Percentiles rank a stretch among this genome's conserved stretches.
Conservation (phyloP, 2,888 invertebrate genomes). For the Metellina segmentata region DNA sequence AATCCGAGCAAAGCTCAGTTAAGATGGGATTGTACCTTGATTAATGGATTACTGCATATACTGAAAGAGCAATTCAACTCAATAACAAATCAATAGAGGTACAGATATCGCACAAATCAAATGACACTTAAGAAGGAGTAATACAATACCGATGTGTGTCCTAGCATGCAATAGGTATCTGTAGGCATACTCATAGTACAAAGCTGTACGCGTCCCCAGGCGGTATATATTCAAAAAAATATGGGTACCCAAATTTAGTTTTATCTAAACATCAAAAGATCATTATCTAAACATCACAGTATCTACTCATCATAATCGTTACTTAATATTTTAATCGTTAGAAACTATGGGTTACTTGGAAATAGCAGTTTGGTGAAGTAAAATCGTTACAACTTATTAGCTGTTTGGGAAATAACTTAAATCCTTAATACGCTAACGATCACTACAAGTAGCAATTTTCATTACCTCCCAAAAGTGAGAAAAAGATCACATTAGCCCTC, state of each 20-base stretch:
- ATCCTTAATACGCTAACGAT: background rate
- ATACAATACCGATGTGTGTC: background rate
- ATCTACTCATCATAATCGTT: background rate
- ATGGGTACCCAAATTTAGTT: background rate
- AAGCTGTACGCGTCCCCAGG: no score
- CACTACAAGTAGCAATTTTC: no score
- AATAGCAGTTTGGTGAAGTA: background rate
- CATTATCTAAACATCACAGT: no score
- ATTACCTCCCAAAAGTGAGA: no score
- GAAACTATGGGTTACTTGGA: background rate
- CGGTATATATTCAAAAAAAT: no score
- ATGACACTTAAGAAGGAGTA: background rate
- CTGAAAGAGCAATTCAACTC: background rate
- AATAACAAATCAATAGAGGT: background rate
- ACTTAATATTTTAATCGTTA: background rate
- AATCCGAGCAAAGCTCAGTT: background rate
- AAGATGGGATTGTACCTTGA: background rate
- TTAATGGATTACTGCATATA: background rate
- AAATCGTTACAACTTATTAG: no score
- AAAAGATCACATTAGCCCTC: no score
- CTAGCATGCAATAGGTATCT: background rate
- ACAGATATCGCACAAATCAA: background rate
- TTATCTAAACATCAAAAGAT: background rate
- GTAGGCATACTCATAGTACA: no score
- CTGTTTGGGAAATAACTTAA: background rate